Conservation (phyloP, 2,888 invertebrate genomes). For the Monoplex corrugatus region DNA sequence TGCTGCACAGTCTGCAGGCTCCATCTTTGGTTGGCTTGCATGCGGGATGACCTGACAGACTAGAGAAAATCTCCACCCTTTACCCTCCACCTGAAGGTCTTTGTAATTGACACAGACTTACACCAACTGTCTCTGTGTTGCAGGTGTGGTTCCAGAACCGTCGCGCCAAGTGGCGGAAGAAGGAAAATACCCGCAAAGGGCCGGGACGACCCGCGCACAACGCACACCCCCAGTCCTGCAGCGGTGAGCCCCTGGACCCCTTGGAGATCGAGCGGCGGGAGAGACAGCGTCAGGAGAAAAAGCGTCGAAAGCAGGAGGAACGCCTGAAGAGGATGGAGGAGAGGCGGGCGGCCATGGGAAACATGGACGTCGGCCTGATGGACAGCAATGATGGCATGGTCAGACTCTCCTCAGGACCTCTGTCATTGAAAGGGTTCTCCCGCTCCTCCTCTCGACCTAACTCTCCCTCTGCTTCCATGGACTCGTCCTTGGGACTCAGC, state of each 20-base stretch:
- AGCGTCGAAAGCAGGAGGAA: constrained; percentile 95
- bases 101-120: no score
- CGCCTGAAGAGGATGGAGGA: constrained; percentile 84
- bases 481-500: constrained; percentile 34
- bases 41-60: no score
- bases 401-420: constrained; percentile 8
- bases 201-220: constrained; percentile 99
- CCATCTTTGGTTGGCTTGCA: no score
- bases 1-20: no score
- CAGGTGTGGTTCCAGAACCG: constrained; percentile 99
- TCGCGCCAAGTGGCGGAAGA: constrained; percentile 99
- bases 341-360: constrained; percentile 53
- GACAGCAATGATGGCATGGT: constrained; percentile 20
- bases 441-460: constrained; percentile 13
- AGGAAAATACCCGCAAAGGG: constrained; percentile 99
- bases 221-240: constrained; percentile 98
- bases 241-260: constrained; percentile 97
- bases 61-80: no score
- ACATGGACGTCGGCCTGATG: constrained; percentile 18
- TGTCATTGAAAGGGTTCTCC: neutral
- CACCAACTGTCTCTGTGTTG: constrained; percentile 17
- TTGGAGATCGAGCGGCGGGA: constrained; percentile 83
- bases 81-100: no score
- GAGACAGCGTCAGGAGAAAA: constrained; percentile 80
- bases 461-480: neutral